Base-by-base conservation (phyloP, 2,888 invertebrate genomes). In the Rhabditoides inermis region DNA sequence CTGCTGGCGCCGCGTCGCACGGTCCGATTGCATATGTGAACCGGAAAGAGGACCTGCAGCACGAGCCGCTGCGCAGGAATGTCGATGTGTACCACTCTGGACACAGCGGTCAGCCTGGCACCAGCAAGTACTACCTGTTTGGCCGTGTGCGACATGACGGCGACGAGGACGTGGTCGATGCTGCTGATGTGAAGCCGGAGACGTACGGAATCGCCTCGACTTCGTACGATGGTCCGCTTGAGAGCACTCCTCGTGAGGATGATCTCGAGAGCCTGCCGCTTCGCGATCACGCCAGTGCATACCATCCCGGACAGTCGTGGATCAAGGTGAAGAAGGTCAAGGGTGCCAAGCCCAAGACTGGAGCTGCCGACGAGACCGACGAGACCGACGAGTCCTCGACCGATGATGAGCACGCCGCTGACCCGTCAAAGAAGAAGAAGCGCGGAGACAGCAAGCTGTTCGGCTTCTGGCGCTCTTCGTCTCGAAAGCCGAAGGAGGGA, bases 81-180 rank as follows among this genome's bases (percentile, higher is more conserved):
- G n/a, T n/a, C n/a, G n/a, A n/a, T n/a, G n/a, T n/a, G n/a, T 48
- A 53, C 15, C 66, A 66, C 39, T 61, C 61, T 25, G 65, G 63
- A 32, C 35, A 48, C 6, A 53, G 55, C n/a, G 52, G 55, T 18
- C 32, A 53, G 22, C 37, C 51, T 35, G 45, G 44, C 20, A 48
- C 53, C 2, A 55, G 50, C 35, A n/a, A 50, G 20, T 55, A 47
- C 28, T 45, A 45, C 5, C 44, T 59, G 42, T 50, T 59, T 7
- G 55, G 48, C 22, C 23, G 61, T 23, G 45, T 36, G 28, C 39
- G 51, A 12, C 60, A 58, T 28, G 60, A 55, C 18, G 52, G 55
- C 41, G 52, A 55, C 2, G 52, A 49, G 40, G 58, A 55, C 20
- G 52, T 35, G 0, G 44, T 52, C 10, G 51, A 56, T 25, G 47